Evolutionary conservation across 1,140 invertebrate species (phyloP), one percentile per base, ranked within the genome.

Genomic region (Pachypeltis micranthus): DNA sequence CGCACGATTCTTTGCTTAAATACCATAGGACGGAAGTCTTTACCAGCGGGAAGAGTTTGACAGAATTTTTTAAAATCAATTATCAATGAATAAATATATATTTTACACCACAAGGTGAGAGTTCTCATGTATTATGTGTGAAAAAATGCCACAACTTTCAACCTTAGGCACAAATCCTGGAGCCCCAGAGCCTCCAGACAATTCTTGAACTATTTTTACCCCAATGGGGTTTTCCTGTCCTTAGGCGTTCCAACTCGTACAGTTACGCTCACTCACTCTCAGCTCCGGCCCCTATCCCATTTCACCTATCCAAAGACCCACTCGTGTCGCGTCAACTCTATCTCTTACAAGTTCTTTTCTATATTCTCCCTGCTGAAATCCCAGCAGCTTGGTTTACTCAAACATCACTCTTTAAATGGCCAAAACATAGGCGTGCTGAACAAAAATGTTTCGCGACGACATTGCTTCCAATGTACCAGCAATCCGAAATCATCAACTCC

Each of bases 351-450:
- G n/a, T 7, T n/a, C 7, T 10, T 39, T 10, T 7, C 7, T 39
- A 39, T n/a, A 39, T 7, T n/a, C n/a, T n/a, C 34, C 7, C 7
- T 39, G n/a, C 34, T 39, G n/a, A n/a, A n/a, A n/a, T 39, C 34
- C 7, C n/a, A 39, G n/a, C 34, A 39, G n/a, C 34, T n/a, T 39
- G 7, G n/a, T 39, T 39, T 7, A 39, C n/a, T 39, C 34, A 39
- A 39, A 39, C 34, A 10, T 39, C 7, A 7, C n/a, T 39, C 34
- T 39, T n/a, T 39, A 92, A 55, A 80, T 75, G 69, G 87, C 90
- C 71, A 92, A 87, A 39, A 39, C 34, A 39, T 10, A 39, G 7
- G 34, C 34, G 34, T 39, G n/a, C 34, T 7, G 7, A n/a, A 39
- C 7, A n/a, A 7, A 39, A n/a, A 39, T 39, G 34, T 7, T n/a